These are phyloP conservation scores for Pachliopta kotzebuea DNA, from an alignment of 2,888 invertebrate species.

Conservation along the genomic window DNA sequence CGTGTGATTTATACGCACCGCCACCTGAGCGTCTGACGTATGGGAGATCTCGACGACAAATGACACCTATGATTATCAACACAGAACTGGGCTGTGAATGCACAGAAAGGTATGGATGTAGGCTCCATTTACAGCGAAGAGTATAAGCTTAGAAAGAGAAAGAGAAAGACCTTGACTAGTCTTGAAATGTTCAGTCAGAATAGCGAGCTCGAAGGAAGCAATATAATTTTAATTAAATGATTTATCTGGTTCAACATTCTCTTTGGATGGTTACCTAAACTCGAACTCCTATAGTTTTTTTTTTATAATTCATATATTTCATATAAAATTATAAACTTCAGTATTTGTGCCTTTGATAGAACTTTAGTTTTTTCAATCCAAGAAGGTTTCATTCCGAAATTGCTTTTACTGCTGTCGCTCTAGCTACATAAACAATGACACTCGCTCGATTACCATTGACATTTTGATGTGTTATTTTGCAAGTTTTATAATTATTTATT, in stretches of 20 bases:
- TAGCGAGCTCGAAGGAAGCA: too few species aligned
- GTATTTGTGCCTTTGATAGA: too few species aligned
- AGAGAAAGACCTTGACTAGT: background rate
- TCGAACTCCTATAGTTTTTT: too few species aligned
- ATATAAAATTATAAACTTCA: too few species aligned
- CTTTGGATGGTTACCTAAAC: too few species aligned
- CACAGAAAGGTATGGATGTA: slow-evolving; percentile 11
- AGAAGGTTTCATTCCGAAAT: background rate
- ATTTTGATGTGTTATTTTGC: slow-evolving; percentile 27
- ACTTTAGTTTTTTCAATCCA: background rate
- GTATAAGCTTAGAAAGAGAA: background rate
- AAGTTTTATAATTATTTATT: slow-evolving; percentile 58
- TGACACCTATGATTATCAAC: slow-evolving; percentile 51
- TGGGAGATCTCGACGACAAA: slow-evolving; percentile 45
- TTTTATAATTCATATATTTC: too few species aligned
- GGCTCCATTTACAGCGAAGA: background rate
- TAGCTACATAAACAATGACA: slow-evolving; percentile 7
- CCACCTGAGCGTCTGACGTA: slow-evolving; percentile 40
- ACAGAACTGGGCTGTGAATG: slow-evolving; percentile 34
- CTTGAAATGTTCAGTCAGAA: background rate
- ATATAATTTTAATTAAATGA: too few species aligned
- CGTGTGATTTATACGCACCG: slow-evolving; percentile 46
- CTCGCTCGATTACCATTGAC: background rate
- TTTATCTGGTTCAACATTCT: too few species aligned
- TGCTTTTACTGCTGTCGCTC: background rate